These are phyloP conservation scores for Drosophila planitibia DNA, from an alignment of 2,888 invertebrate species.

Conservation along the genomic window DNA sequence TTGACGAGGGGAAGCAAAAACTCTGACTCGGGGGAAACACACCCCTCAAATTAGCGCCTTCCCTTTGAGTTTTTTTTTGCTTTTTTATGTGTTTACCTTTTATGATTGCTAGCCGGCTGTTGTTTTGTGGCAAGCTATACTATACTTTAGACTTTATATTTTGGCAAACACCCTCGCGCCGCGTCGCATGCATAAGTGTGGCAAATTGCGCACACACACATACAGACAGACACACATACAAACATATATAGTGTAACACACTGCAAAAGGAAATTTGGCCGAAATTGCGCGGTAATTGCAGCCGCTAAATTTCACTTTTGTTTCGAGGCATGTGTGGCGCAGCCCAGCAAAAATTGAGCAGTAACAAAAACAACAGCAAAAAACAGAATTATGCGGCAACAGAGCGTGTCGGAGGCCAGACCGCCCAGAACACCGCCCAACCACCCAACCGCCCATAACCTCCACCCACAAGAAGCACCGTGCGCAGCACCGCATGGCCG, in stretches of 20 bases:
- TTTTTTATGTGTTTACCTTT: slow-evolving; percentile 63
- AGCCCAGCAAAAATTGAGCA: slow-evolving; percentile 68
- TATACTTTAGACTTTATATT: slow-evolving; percentile 53
- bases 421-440: slow-evolving; percentile 1
- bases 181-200: slow-evolving; percentile 66
- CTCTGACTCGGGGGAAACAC: slow-evolving; percentile 4
- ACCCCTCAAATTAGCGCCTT: slow-evolving; percentile 61
- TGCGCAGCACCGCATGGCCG: slow-evolving; percentile 50
- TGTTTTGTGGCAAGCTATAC: slow-evolving; percentile 46
- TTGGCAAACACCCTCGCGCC: slow-evolving; percentile 41
- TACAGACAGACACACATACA: slow-evolving; percentile 8
- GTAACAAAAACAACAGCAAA: slow-evolving; percentile 71
- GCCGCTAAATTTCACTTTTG: slow-evolving; percentile 81
- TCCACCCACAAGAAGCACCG: background rate
- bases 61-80: slow-evolving; percentile 37
- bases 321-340: slow-evolving; percentile 37
- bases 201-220: slow-evolving; percentile 65
- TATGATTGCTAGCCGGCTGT: slow-evolving; percentile 65
- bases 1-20: background rate
- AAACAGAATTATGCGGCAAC: slow-evolving; percentile 69
- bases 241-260: slow-evolving; percentile 27
- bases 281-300: slow-evolving; percentile 80
- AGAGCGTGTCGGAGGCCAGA: slow-evolving; percentile 48
- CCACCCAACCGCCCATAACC: background rate
- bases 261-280: slow-evolving; percentile 70